Base-by-base conservation (phyloP, 2,888 invertebrate genomes). In the Platycheirus albimanus region DNA sequence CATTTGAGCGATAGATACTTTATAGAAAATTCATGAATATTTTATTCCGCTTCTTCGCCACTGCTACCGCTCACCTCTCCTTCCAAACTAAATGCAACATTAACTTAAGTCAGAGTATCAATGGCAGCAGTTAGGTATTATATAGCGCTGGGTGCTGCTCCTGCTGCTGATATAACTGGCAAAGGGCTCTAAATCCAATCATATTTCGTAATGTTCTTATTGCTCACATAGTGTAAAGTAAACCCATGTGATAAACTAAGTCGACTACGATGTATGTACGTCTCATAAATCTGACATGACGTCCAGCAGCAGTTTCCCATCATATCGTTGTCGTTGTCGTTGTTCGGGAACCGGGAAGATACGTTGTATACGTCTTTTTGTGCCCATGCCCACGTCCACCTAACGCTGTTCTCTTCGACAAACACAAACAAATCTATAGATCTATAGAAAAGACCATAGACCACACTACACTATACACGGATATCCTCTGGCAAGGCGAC, bases 121-220 rank as follows among this genome's bases (percentile, higher is more conserved):
- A 45, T 45, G n/a, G 43, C 58, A 61, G 15, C n/a, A 28, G 24
- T 3, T 41, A 0, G 7, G 15, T 20, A 56, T 7, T 20, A 20
- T 15, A 1, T 6, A 7, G 30, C 51, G 11, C 54, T 7, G 17
- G 15, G 13, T 38, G 41, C 6, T 72, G 38, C 66, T 58, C 69
- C 78, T 78, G 83, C n/a, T n/a, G n/a, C n/a, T n/a, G n/a, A n/a
- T n/a, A n/a, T n/a, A n/a, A n/a, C n/a, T n/a, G n/a, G n/a, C 69
- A 78, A 83, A 77, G 69, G 83, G 78, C 78, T 78, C 83, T 72
- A 83, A 83, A 83, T 83, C 78, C 78, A 83, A 83, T 83, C 78
- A 83, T 83, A 83, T 74, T 78, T 51, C 15, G 69, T 78, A 78
- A 78, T 83, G 76, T 72, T 63, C 77, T 77, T 77, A 69, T 71